Percentiles rank a stretch among this genome's conserved stretches.
Conservation (phyloP, 2,113 vertebrate genomes). For the Brachypodius melanocephalos region DNA sequence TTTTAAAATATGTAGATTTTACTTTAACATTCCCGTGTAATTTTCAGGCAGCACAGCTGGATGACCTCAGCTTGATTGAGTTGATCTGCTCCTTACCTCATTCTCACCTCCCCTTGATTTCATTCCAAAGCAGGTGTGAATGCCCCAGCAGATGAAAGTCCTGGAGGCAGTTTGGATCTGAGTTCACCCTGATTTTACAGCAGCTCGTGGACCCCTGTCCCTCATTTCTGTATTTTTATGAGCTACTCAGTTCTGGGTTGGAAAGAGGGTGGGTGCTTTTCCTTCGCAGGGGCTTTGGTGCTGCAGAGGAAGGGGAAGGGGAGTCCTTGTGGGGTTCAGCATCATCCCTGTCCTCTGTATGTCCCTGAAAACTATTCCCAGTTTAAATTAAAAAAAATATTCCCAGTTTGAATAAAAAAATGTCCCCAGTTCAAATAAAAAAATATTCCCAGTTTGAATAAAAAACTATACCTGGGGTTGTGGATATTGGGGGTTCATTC, state of each 20-base stretch:
- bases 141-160: background rate
- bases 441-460: background rate
- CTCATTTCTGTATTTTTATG: accelerated
- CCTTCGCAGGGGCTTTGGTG: accelerated
- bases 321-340: background rate
- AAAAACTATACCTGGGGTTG: background rate
- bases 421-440: background rate
- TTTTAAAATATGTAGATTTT: background rate
- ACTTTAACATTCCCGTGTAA: background rate
- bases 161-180: background rate
- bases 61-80: background rate
- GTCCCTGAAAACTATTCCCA: background rate
- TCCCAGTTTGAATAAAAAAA: background rate
- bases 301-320: background rate
- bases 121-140: background rate
- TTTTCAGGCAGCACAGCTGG: background rate
- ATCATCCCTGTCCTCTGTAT: background rate
- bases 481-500: no score
- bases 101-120: background rate
- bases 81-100: background rate
- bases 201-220: accelerated
- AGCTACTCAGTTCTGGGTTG: background rate
- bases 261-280: background rate
- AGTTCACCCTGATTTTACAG: background rate
- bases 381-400: background rate